These are phyloP conservation scores for Ursus arctos DNA, from an alignment of 2,113 vertebrate genomes.

Conservation along the genomic window DNA sequence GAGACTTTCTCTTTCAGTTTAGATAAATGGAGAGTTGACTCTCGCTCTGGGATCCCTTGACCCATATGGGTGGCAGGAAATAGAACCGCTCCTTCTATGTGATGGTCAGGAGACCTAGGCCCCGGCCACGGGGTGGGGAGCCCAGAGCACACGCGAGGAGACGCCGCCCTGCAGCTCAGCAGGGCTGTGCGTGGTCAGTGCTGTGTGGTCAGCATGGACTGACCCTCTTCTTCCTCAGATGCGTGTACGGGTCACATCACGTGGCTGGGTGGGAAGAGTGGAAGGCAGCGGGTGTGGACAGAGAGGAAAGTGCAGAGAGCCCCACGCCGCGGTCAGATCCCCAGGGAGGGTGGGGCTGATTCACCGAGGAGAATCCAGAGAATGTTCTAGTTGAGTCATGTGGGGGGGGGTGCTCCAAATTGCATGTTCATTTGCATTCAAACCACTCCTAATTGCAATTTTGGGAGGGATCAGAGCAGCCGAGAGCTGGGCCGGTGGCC, in stretches of 20 bases:
- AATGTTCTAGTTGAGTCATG: background rate
- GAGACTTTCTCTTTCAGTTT: too few relatives aligned
- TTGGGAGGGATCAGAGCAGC: conserved; percentile 61
- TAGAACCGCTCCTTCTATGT: background rate
- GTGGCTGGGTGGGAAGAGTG: background rate
- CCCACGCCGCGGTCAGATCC: fast-evolving
- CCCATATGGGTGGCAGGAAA: too few relatives aligned
- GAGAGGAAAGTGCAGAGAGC: background rate
- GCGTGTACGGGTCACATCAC: fast-evolving
- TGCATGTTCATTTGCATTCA: background rate
- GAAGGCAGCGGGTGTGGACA: background rate
- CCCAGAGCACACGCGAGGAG: background rate
- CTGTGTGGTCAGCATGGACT: background rate
- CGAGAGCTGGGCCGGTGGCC: conserved; percentile 60
- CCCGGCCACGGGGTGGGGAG: background rate
- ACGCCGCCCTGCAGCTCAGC: fast-evolving
- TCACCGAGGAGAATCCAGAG: background rate
- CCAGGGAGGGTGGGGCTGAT: background rate
- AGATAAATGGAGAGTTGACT: background rate
- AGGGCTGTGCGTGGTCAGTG: background rate
- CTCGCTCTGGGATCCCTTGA: background rate
- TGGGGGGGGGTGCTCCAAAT: background rate
- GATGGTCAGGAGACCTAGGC: background rate
- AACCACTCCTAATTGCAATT: conserved; percentile 31
- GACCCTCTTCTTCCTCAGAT: background rate